phyloP scores from a whole-genome alignment of 2,797 vertebrate genomes.

The Leptatherina wallacei region DNA sequence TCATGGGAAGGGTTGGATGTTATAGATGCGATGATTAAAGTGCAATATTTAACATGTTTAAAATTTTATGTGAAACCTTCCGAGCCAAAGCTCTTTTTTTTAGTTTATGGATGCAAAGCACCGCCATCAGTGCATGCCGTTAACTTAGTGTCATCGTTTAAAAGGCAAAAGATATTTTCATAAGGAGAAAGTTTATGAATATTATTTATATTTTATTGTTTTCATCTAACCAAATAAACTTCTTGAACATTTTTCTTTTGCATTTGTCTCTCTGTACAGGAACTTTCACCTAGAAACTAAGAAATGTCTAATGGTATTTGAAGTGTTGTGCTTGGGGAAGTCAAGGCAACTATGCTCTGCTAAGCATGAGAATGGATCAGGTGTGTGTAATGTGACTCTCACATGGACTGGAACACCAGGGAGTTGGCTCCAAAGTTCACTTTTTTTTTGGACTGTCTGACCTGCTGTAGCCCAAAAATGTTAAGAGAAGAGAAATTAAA shows the following conservation, averaged over 20 bases:
- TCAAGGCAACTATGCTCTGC: constrained; percentile 4
- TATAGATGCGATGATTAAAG: constrained; percentile 68
- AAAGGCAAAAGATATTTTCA: constrained; percentile 76
- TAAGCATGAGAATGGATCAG: constrained; percentile 45
- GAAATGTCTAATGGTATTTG: not conserved
- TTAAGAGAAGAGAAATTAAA: constrained; percentile 21
- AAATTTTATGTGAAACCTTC: constrained; percentile 44
- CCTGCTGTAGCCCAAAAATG: constrained; percentile 10
- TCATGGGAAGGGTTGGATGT: constrained; percentile 37
- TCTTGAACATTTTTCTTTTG: constrained; percentile 31
- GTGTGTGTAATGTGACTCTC: constrained; percentile 51
- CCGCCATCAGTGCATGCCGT: constrained; percentile 34
- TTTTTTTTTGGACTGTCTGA: constrained; percentile 24
- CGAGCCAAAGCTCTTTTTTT: constrained; percentile 39
- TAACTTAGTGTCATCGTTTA: constrained; percentile 53
- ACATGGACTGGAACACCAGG: constrained; percentile 25
- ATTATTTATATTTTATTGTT: constrained; percentile 84
- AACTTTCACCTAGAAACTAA: constrained; percentile 3
- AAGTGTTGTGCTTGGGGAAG: constrained; percentile 7
- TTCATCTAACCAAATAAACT: constrained; percentile 77
- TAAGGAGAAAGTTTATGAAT: constrained; percentile 74
- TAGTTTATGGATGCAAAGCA: constrained; percentile 54
- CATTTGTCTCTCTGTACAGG: constrained; percentile 9
- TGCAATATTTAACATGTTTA: constrained; percentile 79
- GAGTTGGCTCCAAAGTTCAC: constrained; percentile 6